Evolutionary conservation across 2,113 vertebrate genomes (phyloP).

Genomic region (Epinephelus lanceolatus): DNA sequence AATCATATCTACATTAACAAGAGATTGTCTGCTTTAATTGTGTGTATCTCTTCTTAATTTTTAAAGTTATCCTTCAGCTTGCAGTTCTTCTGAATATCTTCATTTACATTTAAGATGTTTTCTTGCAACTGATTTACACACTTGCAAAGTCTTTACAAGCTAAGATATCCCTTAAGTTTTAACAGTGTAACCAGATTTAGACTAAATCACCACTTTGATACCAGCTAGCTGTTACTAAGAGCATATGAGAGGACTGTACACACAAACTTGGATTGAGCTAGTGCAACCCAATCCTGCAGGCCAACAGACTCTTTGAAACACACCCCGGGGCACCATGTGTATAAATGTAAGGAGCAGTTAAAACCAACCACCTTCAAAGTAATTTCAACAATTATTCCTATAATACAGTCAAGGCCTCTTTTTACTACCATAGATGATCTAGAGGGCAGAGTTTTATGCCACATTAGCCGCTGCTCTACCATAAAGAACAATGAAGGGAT

Average conservation of each 20-base stretch:
- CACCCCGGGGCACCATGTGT: background rate
- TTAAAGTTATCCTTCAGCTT: background rate
- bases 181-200: background rate
- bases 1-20: background rate
- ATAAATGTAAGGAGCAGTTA: conserved; percentile 58
- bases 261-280: conserved; percentile 4
- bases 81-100: background rate
- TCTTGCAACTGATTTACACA: background rate
- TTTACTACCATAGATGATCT: conserved; percentile 69
- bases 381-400: conserved; percentile 68
- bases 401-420: conserved; percentile 60
- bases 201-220: background rate
- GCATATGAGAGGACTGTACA: background rate
- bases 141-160: background rate
- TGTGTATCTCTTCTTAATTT: background rate
- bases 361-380: conserved; percentile 65
- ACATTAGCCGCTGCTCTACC: conserved; percentile 71
- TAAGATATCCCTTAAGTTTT: background rate
- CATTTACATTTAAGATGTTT: background rate
- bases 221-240: background rate
- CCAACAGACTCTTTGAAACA: conserved; percentile 16
- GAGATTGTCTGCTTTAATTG: background rate
- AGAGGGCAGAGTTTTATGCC: conserved; percentile 70
- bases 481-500: conserved; percentile 64
- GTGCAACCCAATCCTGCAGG: background rate